A percentile compares a stretch with the other conserved stretches of the same genome.
Conservation (phyloP, 2,113 vertebrate species). For the Setophaga petechia region DNA sequence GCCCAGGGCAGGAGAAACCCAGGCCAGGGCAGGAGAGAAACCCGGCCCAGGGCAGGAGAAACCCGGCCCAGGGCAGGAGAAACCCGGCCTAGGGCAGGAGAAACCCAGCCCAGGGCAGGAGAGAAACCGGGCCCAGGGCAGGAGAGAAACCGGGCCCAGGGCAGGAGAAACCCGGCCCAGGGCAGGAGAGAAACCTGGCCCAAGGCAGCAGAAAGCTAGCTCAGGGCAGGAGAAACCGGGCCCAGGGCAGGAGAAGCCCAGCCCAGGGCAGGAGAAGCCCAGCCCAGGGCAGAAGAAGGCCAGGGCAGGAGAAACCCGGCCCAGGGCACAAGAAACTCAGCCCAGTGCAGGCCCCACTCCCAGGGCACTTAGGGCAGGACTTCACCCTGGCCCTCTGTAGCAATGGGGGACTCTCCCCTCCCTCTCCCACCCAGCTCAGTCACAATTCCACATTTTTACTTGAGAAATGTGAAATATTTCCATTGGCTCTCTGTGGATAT, state of each 20-base stretch:
- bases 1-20: neutral
- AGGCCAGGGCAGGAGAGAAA: no score
- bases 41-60: neutral
- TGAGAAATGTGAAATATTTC: fast-evolving
- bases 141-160: neutral
- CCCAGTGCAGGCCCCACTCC: neutral
- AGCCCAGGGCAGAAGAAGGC: no score
- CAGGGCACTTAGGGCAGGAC: neutral
- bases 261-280: no score
- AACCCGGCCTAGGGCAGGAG: no score
- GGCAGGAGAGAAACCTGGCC: no score
- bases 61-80: neutral
- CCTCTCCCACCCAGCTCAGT: neutral
- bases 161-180: neutral
- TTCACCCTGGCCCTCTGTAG: neutral
- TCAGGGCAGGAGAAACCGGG: neutral
- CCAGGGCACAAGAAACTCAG: neutral
- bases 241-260: neutral
- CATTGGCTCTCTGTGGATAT: fast-evolving
- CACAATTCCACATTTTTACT: fast-evolving
- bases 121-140: neutral
- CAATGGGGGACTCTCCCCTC: neutral
- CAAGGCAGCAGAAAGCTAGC: no score
- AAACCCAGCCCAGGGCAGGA: no score
- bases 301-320: neutral